Conservation (phyloP, 2,797 vertebrate genomes). For the Synaphobranchus kaupii region DNA sequence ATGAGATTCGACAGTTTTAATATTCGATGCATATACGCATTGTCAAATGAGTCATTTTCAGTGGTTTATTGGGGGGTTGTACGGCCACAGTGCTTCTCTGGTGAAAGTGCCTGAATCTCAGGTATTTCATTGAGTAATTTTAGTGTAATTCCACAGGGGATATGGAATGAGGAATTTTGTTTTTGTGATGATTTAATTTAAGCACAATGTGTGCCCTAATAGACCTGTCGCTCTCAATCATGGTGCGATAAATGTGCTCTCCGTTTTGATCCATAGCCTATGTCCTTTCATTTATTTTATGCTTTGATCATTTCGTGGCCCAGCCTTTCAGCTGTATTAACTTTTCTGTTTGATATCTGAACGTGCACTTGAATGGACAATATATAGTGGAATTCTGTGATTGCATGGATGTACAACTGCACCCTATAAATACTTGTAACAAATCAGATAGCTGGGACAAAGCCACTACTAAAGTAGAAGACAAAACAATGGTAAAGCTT, state of each 20-base stretch:
- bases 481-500: neutral
- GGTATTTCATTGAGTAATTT: neutral
- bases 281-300: conserved; percentile 37
- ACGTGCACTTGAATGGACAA: conserved; percentile 51
- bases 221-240: neutral
- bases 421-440: neutral
- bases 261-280: neutral
- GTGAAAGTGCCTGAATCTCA: neutral
- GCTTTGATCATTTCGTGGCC: conserved; percentile 33
- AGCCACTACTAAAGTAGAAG: neutral
- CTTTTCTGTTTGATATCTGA: conserved; percentile 42
- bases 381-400: conserved; percentile 43
- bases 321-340: conserved; percentile 37
- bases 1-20: neutral
- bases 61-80: neutral
- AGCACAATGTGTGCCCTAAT: neutral
- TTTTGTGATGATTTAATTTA: neutral
- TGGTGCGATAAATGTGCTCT: neutral
- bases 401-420: neutral
- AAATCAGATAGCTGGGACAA: neutral
- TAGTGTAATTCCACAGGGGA: neutral
- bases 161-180: neutral
- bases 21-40: neutral
- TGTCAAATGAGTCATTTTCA: neutral
- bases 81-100: neutral